Percentiles rank a stretch among this genome's conserved stretches.
Conservation (phyloP, 2,797 vertebrate genomes). For the Thaleichthys pacificus region DNA sequence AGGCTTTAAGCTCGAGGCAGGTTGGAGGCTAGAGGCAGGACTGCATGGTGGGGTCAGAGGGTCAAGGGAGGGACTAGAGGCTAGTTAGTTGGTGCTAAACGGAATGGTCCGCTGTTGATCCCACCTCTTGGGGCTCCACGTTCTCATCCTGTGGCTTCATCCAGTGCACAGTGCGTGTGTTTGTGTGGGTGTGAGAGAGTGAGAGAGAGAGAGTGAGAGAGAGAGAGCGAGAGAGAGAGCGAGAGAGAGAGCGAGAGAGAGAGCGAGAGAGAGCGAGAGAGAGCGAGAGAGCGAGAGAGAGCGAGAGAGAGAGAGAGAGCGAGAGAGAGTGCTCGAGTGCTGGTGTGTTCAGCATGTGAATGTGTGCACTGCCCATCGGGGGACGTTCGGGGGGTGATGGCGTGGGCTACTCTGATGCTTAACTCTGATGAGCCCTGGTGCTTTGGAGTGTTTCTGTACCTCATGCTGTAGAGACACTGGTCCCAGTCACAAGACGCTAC, state of each 20-base stretch:
- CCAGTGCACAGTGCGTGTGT: not conserved
- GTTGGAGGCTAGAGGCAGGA: no score
- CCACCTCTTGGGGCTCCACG: conserved; percentile 6
- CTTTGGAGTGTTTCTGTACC: conserved; percentile 69
- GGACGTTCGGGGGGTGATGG: not conserved
- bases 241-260: not conserved
- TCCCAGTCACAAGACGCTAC: conserved; percentile 75
- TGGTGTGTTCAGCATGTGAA: conserved; percentile 13
- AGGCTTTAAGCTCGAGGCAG: no score
- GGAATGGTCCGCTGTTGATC: conserved; percentile 2
- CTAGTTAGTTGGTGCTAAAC: conserved; percentile 43
- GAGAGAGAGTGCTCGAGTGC: conserved; percentile 5
- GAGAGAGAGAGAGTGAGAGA: not conserved
- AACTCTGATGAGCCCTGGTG: conserved; percentile 51
- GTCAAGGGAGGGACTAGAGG: no score
- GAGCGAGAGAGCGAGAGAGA: not conserved
- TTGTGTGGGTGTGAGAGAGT: conserved; percentile 7
- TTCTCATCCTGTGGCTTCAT: not conserved
- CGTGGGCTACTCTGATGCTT: conserved; percentile 54
- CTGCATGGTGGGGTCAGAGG: no score
- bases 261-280: not conserved
- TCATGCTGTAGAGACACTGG: conserved; percentile 80
- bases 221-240: no score
- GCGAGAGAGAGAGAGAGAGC: no score
- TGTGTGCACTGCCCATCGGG: not conserved